These are phyloP conservation scores for Telenomus remus DNA, from an alignment of 1,140 invertebrate species.

Conservation along the genomic window DNA sequence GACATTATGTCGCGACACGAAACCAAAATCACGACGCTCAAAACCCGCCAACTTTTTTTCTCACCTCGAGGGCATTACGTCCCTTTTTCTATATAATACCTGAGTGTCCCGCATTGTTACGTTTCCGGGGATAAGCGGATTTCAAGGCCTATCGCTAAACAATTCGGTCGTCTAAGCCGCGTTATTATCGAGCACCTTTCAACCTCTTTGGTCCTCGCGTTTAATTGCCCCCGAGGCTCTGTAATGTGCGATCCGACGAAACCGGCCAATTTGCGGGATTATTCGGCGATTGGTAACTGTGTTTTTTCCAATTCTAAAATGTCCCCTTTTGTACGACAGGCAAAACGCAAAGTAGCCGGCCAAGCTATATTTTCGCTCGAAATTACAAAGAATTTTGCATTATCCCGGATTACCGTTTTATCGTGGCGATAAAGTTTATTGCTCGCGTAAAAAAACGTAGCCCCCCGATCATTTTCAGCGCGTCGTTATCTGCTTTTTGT, in stretches of 20 bases:
- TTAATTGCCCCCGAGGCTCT: slow-evolving; percentile 29
- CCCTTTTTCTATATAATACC: neutral
- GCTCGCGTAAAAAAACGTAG: neutral
- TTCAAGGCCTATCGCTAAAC: slow-evolving; percentile 63
- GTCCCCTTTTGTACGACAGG: neutral
- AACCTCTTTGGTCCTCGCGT: slow-evolving; percentile 29
- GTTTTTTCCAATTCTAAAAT: slow-evolving; percentile 12
- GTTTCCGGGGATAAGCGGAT: slow-evolving; percentile 68
- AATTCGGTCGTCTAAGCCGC: slow-evolving; percentile 53
- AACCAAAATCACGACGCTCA: slow-evolving; percentile 42
- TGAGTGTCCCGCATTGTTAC: slow-evolving; percentile 56
- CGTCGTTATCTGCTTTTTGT: slow-evolving; percentile 41
- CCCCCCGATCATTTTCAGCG: slow-evolving; percentile 17
- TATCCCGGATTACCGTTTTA: slow-evolving; percentile 5
- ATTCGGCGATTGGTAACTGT: slow-evolving; percentile 22
- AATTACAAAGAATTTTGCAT: slow-evolving; percentile 1
- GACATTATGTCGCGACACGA: slow-evolving; percentile 52
- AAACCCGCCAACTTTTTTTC: slow-evolving; percentile 34
- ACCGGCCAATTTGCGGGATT: slow-evolving; percentile 44
- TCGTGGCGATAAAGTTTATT: neutral
- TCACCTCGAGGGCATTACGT: slow-evolving; percentile 14
- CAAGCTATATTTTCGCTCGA: neutral
- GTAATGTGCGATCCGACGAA: neutral
- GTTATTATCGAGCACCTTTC: slow-evolving; percentile 22
- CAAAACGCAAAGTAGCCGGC: no score